phyloP scores from a whole-genome alignment of 2,888 invertebrate genomes.

The Drosophila longiperda region DNA sequence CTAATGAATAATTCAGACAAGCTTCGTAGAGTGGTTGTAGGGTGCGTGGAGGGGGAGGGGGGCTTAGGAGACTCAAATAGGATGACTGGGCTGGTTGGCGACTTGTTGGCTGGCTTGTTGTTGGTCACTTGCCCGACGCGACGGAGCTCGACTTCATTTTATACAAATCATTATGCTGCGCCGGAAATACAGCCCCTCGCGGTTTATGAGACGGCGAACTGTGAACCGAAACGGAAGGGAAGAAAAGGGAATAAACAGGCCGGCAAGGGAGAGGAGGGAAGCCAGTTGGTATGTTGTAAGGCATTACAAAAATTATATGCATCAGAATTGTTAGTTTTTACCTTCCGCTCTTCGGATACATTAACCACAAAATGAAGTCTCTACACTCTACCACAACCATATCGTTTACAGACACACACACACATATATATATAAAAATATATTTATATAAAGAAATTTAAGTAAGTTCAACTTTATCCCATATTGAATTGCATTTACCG shows the following conservation, averaged over 20 bases:
- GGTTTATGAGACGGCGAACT: constrained; percentile 54
- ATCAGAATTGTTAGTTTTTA: constrained; percentile 57
- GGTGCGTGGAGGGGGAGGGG: background rate
- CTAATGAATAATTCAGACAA: constrained; percentile 73
- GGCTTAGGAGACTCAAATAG: background rate
- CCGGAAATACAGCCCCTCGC: constrained; percentile 75
- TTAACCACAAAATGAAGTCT: constrained; percentile 2
- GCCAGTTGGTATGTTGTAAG: constrained; percentile 7
- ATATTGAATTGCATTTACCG: constrained; percentile 18
- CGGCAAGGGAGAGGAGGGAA: background rate
- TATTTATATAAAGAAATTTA: background rate
- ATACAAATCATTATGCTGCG: constrained; percentile 75
- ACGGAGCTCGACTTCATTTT: constrained; percentile 57
- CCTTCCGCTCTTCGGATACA: constrained; percentile 14
- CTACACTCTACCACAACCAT: background rate
- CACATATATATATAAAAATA: no score
- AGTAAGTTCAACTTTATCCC: background rate
- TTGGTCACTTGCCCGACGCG: constrained; percentile 61
- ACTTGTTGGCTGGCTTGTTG: constrained; percentile 33
- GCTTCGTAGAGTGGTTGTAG: constrained; percentile 1
- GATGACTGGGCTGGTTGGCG: background rate
- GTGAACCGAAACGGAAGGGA: constrained; percentile 34
- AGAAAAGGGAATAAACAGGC: background rate
- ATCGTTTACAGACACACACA: no score
- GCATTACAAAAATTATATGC: constrained; percentile 54